These are phyloP conservation scores for Anolis apletophallus DNA, from an alignment of 2,797 vertebrate genomes.

Conservation along the genomic window DNA sequence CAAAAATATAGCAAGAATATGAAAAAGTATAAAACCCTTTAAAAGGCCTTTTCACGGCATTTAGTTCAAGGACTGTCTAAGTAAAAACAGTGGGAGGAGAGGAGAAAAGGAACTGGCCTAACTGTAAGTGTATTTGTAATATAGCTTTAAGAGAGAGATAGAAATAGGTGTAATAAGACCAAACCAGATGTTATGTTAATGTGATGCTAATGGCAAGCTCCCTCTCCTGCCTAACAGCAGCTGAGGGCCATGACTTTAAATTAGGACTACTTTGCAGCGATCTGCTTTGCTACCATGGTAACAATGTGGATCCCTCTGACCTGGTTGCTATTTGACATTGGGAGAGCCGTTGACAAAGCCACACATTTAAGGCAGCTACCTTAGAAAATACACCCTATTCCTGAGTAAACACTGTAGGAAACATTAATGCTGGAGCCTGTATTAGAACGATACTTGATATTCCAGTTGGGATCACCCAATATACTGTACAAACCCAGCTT, in stretches of 20 bases:
- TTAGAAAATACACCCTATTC: background rate
- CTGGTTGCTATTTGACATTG: background rate
- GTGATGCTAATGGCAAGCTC: background rate
- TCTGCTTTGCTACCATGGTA: background rate
- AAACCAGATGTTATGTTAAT: background rate
- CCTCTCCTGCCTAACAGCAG: background rate
- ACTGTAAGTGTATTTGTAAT: background rate
- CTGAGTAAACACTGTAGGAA: background rate
- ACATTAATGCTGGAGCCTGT: background rate
- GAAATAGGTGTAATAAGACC: background rate
- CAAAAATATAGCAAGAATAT: too few species aligned
- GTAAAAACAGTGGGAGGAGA: too few species aligned
- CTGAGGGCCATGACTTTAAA: background rate
- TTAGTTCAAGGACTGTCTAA: too few species aligned
- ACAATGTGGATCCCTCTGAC: background rate
- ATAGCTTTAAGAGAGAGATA: background rate
- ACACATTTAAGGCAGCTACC: background rate
- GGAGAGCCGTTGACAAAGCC: background rate
- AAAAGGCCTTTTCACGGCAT: too few species aligned
- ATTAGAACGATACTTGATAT: background rate
- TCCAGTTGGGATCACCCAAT: background rate
- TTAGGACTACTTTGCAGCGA: background rate
- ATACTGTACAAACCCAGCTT: background rate
- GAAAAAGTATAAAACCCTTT: too few species aligned
- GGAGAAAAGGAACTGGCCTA: too few species aligned